Evolutionary conservation across 2,888 invertebrate species (phyloP).

Genomic region (Amiota communis): DNA sequence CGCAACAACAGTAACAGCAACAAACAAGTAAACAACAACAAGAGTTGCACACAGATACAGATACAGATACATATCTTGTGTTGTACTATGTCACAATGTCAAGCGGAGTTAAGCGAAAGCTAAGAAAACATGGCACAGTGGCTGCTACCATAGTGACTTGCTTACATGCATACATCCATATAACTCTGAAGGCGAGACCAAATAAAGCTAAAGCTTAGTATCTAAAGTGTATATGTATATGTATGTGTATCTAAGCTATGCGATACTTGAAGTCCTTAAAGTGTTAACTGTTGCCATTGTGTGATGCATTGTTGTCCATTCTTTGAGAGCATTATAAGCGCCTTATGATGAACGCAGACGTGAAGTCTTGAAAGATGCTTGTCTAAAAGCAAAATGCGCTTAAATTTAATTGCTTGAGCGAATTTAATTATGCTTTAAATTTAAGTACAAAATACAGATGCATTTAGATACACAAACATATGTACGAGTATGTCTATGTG

Average conservation of each 20-base stretch:
- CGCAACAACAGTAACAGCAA: constrained; percentile 23
- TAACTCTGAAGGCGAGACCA: neutral
- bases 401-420: constrained; percentile 18
- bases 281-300: constrained; percentile 16
- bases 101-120: constrained; percentile 7
- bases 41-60: constrained; percentile 48
- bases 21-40: neutral
- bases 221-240: neutral
- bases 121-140: constrained; percentile 18
- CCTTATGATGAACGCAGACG: constrained; percentile 10
- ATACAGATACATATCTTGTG: constrained; percentile 33
- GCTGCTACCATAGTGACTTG: neutral
- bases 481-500: too few species aligned
- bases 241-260: neutral
- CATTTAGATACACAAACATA: neutral
- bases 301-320: too few species aligned
- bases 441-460: neutral
- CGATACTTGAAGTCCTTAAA: constrained; percentile 4
- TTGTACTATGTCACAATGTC: constrained; percentile 5
- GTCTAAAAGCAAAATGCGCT: constrained; percentile 10
- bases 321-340: constrained; percentile 10
- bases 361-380: constrained; percentile 2
- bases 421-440: constrained; percentile 24
- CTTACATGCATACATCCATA: neutral
- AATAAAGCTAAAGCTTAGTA: neutral